These are phyloP conservation scores for Pammene aurita DNA, from an alignment of 2,888 invertebrate species.

Conservation along the genomic window DNA sequence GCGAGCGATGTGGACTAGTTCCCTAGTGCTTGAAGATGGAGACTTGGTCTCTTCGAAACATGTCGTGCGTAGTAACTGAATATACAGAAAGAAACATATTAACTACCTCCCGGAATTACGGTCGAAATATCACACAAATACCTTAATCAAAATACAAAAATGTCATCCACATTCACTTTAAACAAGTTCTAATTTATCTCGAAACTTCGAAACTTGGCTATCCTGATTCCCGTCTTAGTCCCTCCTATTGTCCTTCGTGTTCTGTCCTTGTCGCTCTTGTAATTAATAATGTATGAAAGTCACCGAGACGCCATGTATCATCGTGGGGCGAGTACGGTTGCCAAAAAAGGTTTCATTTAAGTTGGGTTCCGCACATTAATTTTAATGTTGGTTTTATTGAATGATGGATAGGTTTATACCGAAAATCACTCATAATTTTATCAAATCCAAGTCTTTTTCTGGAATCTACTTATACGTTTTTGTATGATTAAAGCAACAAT, in stretches of 20 bases:
- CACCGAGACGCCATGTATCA: slow-evolving; percentile 68
- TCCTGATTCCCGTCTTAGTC: slow-evolving; percentile 52
- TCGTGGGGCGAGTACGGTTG: slow-evolving; percentile 64
- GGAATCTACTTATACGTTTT: too few species aligned
- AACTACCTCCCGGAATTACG: background rate
- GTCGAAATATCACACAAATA: slow-evolving; percentile 16
- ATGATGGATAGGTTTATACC: too few species aligned
- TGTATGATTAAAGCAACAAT: too few species aligned
- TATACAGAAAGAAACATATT: background rate
- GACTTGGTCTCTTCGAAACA: too few species aligned
- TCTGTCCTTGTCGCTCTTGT: slow-evolving; percentile 47
- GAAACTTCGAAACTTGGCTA: slow-evolving; percentile 38
- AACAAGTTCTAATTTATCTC: slow-evolving; percentile 36
- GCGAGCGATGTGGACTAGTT: too few species aligned
- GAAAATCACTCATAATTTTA: too few species aligned
- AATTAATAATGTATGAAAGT: slow-evolving; percentile 78
- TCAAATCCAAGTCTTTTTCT: too few species aligned
- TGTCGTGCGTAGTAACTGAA: too few species aligned
- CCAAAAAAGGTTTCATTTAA: slow-evolving; percentile 60
- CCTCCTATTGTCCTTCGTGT: slow-evolving; percentile 44
- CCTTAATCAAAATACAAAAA: slow-evolving; percentile 39
- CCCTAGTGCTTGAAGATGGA: too few species aligned
- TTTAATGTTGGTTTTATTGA: slow-evolving; percentile 11
- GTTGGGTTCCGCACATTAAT: slow-evolving; percentile 26
- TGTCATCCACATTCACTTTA: slow-evolving; percentile 28